These are phyloP conservation scores for Zingel zingel DNA, from an alignment of 2,113 vertebrate species.

Conservation along the genomic window DNA sequence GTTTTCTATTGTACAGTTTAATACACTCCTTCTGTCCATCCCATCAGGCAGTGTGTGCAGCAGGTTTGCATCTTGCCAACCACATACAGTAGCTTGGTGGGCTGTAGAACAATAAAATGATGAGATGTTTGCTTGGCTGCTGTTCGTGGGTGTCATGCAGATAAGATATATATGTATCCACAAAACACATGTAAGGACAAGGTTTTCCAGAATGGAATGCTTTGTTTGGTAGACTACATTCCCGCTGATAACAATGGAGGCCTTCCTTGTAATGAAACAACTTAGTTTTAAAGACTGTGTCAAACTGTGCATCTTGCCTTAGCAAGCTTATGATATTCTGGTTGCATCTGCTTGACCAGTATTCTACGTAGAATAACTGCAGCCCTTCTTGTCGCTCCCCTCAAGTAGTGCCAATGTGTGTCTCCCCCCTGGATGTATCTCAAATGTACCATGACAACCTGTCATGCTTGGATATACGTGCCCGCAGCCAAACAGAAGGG, in stretches of 20 bases:
- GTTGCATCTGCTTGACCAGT: constrained; percentile 43
- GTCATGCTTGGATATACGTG: constrained; percentile 69
- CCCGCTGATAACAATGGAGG: neutral
- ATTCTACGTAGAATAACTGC: constrained; percentile 23
- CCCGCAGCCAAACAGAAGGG: constrained; percentile 80
- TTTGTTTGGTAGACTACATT: neutral
- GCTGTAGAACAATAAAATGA: neutral
- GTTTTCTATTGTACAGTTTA: constrained; percentile 37
- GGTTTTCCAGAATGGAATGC: neutral
- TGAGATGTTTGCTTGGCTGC: constrained; percentile 7
- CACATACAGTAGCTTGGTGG: constrained; percentile 4
- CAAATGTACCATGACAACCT: constrained; percentile 82
- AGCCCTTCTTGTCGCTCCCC: constrained; percentile 27
- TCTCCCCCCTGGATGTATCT: constrained; percentile 61
- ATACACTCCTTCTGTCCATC: constrained; percentile 45
- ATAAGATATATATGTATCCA: neutral
- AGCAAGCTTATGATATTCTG: constrained; percentile 8
- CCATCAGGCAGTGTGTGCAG: constrained; percentile 46
- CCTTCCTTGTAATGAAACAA: neutral
- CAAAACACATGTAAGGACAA: neutral
- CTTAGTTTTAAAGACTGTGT: neutral
- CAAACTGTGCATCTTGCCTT: constrained; percentile 2
- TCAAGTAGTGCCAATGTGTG: constrained; percentile 34
- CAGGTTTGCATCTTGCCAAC: constrained; percentile 13
- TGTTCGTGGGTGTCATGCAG: constrained; percentile 4